Evolutionary conservation across 2,797 vertebrate species (phyloP).

Genomic region (Myotis myotis): DNA sequence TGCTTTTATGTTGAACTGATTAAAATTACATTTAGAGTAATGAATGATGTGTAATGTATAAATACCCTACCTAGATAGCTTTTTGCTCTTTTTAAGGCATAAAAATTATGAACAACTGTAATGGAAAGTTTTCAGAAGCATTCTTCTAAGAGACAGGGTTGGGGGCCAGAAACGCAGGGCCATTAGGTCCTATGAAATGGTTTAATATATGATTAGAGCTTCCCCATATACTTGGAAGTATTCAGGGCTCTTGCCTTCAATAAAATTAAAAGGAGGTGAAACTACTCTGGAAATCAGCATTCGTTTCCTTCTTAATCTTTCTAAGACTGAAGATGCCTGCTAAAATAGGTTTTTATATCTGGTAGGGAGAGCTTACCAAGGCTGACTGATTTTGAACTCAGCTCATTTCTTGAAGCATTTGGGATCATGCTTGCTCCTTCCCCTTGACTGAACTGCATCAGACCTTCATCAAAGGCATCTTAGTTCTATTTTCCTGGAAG

Average conservation of each 20-base stretch:
- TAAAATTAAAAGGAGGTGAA: background rate
- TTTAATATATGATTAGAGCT: background rate
- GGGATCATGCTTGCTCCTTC: background rate
- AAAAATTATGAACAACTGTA: background rate
- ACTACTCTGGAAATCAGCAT: background rate
- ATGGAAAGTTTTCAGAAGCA: slow-evolving; percentile 31
- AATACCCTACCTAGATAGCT: background rate
- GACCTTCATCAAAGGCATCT: background rate
- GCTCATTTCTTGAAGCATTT: background rate
- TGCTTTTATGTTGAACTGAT: slow-evolving; percentile 75
- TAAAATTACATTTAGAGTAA: slow-evolving; percentile 78
- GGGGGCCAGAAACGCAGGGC: background rate
- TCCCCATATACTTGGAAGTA: background rate
- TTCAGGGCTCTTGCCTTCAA: background rate
- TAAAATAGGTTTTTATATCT: background rate
- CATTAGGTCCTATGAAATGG: background rate
- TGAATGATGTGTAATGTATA: slow-evolving; percentile 38
- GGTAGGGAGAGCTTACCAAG: background rate
- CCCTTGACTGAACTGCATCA: background rate
- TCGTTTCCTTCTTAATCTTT: slow-evolving; percentile 33
- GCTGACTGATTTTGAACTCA: background rate
- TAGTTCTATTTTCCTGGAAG: background rate
- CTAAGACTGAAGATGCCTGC: background rate
- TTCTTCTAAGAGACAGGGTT: background rate
- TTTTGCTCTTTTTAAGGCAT: background rate